Evolutionary conservation across 1,140 invertebrate species (phyloP).

Genomic region (Prorops nasuta): DNA sequence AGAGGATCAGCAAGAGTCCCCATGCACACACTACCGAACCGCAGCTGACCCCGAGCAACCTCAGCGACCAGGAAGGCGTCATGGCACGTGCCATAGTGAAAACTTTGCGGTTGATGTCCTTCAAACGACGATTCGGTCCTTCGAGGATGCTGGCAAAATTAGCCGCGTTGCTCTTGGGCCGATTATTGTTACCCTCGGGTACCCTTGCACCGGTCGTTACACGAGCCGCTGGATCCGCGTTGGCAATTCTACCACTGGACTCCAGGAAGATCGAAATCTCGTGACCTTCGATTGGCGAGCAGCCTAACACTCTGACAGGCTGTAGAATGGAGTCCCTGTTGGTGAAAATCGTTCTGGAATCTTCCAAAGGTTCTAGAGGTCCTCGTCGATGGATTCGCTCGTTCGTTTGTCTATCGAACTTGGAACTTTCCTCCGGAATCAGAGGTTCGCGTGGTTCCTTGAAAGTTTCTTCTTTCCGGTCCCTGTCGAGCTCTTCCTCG

Average conservation of each 20-base stretch:
- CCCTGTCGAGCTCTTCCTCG: too few species aligned
- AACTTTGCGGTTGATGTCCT: conserved; percentile 44
- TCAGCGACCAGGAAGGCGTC: conserved; percentile 48
- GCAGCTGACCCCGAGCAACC: conserved; percentile 47
- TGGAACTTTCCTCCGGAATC: too few species aligned
- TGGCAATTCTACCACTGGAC: too few species aligned
- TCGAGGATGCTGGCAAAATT: conserved; percentile 33
- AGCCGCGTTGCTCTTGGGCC: conserved; percentile 23
- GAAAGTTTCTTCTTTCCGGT: too few species aligned
- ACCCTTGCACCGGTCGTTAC: too few species aligned
- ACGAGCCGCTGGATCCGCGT: too few species aligned
- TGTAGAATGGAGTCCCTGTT: conserved; percentile 25
- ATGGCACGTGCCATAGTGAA: conserved; percentile 46
- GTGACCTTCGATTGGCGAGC: conserved; percentile 16
- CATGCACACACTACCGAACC: conserved; percentile 49
- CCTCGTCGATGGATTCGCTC: too few species aligned
- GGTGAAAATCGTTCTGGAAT: conserved; percentile 8
- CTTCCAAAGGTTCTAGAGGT: too few species aligned
- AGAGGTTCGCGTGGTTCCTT: too few species aligned
- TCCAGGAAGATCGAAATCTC: conserved; percentile 27
- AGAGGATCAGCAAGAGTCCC: conserved; percentile 45
- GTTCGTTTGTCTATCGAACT: too few species aligned
- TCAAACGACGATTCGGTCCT: conserved; percentile 36
- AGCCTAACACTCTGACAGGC: conserved; percentile 25
- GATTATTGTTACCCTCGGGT: too few species aligned